A percentile compares a stretch with the other conserved stretches of the same genome.
phyloP scores from a whole-genome alignment of 2,888 invertebrate genomes.

The Imbricaverruca yamaguchii region DNA sequence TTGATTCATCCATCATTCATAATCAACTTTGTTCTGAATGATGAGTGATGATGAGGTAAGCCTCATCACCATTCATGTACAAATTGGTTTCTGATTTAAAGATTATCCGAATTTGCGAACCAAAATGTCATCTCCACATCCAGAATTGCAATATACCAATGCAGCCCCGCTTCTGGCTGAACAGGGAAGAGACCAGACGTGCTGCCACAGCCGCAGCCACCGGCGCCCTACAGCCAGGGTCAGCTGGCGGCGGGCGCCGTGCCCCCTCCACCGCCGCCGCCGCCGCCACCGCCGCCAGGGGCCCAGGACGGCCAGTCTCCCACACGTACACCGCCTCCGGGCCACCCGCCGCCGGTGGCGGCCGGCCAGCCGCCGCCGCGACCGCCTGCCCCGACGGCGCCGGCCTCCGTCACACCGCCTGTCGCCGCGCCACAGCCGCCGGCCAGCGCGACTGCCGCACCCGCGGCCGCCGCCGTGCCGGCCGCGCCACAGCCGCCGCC shows the following conservation, averaged over 20 bases:
- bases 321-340: not conserved
- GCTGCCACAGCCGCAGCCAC: not conserved
- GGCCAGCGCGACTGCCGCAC: not conserved
- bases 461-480: not conserved
- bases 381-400: not conserved
- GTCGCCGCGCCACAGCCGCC: not conserved
- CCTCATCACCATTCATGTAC: too few species aligned
- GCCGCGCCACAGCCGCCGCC: not conserved
- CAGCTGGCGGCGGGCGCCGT: not conserved
- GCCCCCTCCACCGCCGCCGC: not conserved
- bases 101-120: too few species aligned
- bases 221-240: conserved; percentile 5
- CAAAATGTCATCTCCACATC: too few species aligned
- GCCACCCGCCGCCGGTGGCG: not conserved
- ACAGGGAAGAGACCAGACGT: not conserved
- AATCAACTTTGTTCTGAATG: too few species aligned
- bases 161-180: not conserved
- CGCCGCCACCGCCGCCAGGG: not conserved
- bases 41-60: too few species aligned
- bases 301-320: not conserved
- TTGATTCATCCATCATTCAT: too few species aligned
- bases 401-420: not conserved
- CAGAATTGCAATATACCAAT: too few species aligned
- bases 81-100: too few species aligned
- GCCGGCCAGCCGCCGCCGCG: not conserved